phyloP scores from a whole-genome alignment of 1,140 invertebrate genomes.

The Neotoxoptera formosana region DNA sequence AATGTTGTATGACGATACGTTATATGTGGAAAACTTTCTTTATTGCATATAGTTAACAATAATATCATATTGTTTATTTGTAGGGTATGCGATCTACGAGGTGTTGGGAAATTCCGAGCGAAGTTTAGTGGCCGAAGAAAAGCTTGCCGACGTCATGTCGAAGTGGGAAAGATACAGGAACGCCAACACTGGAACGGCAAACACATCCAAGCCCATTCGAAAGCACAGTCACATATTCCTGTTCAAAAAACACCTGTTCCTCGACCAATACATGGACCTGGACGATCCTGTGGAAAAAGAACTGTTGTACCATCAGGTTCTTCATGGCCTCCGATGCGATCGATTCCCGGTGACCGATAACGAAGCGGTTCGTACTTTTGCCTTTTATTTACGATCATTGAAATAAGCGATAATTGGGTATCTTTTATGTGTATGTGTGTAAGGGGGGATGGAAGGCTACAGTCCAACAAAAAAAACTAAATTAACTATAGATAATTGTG shows the following conservation, averaged over 20 bases:
- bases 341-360: constrained; percentile 67
- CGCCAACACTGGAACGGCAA: constrained; percentile 65
- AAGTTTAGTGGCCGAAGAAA: constrained; percentile 83
- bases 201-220: constrained; percentile 62
- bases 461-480: too few relatives aligned
- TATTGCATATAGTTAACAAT: not conserved
- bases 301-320: constrained; percentile 92
- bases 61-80: not conserved
- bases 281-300: constrained; percentile 93
- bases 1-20: not conserved
- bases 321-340: constrained; percentile 88
- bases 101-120: constrained; percentile 83
- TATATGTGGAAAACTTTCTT: not conserved
- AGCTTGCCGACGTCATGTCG: constrained; percentile 92
- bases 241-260: constrained; percentile 93
- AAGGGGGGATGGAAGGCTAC: too few relatives aligned
- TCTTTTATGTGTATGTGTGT: too few relatives aligned
- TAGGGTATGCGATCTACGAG: constrained; percentile 70
- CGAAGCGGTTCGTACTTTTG: constrained; percentile 61
- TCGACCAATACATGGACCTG: constrained; percentile 83
- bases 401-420: too few relatives aligned
- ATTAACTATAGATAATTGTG: too few relatives aligned
- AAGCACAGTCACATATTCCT: constrained; percentile 72
- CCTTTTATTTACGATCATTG: not conserved
- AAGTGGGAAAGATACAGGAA: constrained; percentile 90